Conservation (phyloP, 2,888 invertebrate species). For the Ophioninae sp. region DNA sequence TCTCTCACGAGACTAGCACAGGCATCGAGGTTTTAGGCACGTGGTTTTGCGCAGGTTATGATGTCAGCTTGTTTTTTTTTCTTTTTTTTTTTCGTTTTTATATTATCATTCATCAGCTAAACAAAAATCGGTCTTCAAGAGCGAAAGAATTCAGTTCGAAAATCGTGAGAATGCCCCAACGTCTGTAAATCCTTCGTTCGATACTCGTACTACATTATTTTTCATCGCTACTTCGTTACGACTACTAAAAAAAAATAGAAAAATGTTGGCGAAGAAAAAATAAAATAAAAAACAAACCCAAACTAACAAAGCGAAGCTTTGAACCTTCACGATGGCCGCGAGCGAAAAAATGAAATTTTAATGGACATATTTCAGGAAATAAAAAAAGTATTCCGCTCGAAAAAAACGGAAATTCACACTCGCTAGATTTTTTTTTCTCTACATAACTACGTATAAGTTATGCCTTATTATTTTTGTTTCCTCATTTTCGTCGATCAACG, state of each 20-base stretch:
- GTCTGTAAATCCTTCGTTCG: constrained; percentile 15
- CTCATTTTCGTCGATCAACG: constrained; percentile 62
- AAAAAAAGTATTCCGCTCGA: constrained; percentile 27
- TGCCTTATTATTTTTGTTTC: constrained; percentile 43
- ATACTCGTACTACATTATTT: constrained; percentile 32
- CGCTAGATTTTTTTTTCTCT: constrained; percentile 17
- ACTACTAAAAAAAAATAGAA: constrained; percentile 35
- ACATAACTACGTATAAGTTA: constrained; percentile 38
- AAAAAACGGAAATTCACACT: constrained; percentile 25
- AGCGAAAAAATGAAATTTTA: constrained; percentile 32
- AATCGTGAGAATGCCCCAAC: constrained; percentile 51
- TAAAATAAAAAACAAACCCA: neutral
- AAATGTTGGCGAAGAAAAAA: neutral
- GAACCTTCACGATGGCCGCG: constrained; percentile 40
- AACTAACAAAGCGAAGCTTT: constrained; percentile 43
- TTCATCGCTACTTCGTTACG: constrained; percentile 47
- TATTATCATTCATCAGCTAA: constrained; percentile 25
- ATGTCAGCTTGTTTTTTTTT: constrained; percentile 21
- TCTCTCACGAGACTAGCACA: constrained; percentile 56
- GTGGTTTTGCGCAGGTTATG: constrained; percentile 61
- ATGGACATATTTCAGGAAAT: constrained; percentile 25
- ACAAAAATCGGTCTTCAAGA: constrained; percentile 7
- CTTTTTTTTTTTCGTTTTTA: neutral
- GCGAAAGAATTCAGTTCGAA: constrained; percentile 32
- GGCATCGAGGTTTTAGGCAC: constrained; percentile 71